A percentile compares a stretch with the other conserved stretches of the same genome.
Evolutionary conservation across 2,888 invertebrate genomes (phyloP).

Genomic region (Eudemis profundana): DNA sequence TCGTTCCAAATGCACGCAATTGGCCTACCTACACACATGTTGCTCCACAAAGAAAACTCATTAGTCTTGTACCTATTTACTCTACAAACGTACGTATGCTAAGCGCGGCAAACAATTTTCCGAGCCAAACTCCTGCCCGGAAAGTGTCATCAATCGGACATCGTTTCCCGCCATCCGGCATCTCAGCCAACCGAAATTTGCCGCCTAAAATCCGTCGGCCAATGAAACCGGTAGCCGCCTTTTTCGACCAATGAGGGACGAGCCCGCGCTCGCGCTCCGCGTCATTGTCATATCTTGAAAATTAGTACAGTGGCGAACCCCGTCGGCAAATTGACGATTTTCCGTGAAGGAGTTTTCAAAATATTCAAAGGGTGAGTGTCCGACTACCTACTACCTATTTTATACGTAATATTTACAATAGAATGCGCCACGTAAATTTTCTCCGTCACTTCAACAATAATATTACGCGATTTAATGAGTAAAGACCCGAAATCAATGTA

Average conservation of each 20-base stretch:
- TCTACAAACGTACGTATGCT: slow-evolving; percentile 59
- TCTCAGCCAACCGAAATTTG: slow-evolving; percentile 84
- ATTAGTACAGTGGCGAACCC: slow-evolving; percentile 84
- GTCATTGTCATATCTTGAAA: slow-evolving; percentile 84
- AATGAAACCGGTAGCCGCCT: slow-evolving; percentile 78
- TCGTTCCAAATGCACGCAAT: slow-evolving; percentile 13
- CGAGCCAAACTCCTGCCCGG: slow-evolving; percentile 76
- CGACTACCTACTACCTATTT: slow-evolving; percentile 49
- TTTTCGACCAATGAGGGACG: slow-evolving; percentile 77
- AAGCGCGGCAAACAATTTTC: slow-evolving; percentile 79
- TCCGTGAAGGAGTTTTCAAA: slow-evolving; percentile 71
- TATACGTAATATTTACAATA: slow-evolving; percentile 32
- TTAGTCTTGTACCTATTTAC: slow-evolving; percentile 35
- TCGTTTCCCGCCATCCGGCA: slow-evolving; percentile 82
- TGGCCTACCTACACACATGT: slow-evolving; percentile 16
- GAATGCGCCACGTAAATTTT: slow-evolving; percentile 18
- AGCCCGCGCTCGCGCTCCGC: slow-evolving; percentile 84
- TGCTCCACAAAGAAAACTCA: slow-evolving; percentile 31
- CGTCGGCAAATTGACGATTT: slow-evolving; percentile 81
- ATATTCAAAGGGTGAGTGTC: slow-evolving; percentile 68
- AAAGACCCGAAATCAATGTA: slow-evolving; percentile 16
- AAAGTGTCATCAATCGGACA: too few relatives aligned
- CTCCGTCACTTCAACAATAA: slow-evolving; percentile 3
- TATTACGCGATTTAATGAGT: slow-evolving; percentile 33
- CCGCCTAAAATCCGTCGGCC: slow-evolving; percentile 77